Percentiles rank a stretch among this genome's conserved stretches.
phyloP scores from a whole-genome alignment of 2,888 invertebrate genomes.

The Cephonodes hylas region DNA sequence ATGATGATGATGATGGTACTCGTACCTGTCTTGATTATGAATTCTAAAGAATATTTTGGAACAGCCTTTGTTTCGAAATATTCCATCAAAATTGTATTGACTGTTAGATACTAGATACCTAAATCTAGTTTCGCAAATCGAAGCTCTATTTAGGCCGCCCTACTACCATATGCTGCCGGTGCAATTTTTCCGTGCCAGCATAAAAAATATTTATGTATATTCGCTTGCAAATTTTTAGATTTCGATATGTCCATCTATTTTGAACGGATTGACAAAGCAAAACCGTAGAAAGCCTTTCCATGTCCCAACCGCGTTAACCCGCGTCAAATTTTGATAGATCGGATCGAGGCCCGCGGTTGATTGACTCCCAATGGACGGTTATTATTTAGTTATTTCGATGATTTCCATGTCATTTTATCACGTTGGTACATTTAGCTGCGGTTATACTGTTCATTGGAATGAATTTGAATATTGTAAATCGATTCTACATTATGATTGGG shows the following conservation, averaged over 20 bases:
- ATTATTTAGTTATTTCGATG: conserved; percentile 23
- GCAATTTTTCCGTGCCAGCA: no score
- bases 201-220: no score
- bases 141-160: no score
- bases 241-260: conserved; percentile 15
- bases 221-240: not conserved
- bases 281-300: conserved; percentile 61
- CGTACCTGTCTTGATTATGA: no score
- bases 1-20: no score
- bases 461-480: not conserved
- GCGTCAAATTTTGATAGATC: conserved; percentile 75
- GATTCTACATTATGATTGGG: not conserved
- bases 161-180: no score
- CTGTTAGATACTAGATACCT: no score
- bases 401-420: not conserved
- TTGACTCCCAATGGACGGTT: conserved; percentile 50
- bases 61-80: no score
- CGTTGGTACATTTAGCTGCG: not conserved
- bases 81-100: no score
- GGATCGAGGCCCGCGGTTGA: conserved; percentile 49
- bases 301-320: conserved; percentile 67
- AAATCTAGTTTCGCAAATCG: no score
- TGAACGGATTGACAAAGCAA: conserved; percentile 18
- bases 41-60: no score
- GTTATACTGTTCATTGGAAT: not conserved